phyloP scores from a whole-genome alignment of 2,888 invertebrate species.

The Suillia variegata region DNA sequence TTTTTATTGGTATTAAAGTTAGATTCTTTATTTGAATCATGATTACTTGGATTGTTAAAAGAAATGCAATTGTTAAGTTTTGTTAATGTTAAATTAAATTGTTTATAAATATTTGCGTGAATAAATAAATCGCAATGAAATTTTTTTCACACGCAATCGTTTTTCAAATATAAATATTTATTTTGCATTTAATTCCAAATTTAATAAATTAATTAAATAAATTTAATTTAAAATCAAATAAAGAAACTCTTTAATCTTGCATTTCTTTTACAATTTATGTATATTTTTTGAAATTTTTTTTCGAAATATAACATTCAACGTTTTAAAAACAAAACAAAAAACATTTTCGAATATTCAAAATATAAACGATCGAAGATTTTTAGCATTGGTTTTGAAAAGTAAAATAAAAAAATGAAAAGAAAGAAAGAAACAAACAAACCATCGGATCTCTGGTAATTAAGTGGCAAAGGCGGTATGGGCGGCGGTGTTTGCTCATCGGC shows the following conservation, averaged over 20 bases:
- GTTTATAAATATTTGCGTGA: no score
- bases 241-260: no score
- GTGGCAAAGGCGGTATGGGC: conserved; percentile 70
- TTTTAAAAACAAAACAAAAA: not conserved
- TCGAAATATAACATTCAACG: not conserved
- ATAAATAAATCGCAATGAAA: no score
- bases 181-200: no score
- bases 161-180: no score
- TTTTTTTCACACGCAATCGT: no score
- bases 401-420: conserved; percentile 14
- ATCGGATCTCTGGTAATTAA: conserved; percentile 65
- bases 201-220: no score
- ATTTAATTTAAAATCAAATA: no score
- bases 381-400: conserved; percentile 13
- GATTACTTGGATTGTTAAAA: not conserved
- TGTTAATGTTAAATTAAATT: conserved; percentile 12
- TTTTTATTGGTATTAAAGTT: not conserved
- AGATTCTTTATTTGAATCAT: not conserved
- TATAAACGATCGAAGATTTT: no score
- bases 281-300: no score
- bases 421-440: conserved; percentile 50
- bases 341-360: conserved; percentile 2
- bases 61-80: conserved; percentile 3
- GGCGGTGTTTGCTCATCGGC: conserved; percentile 67
- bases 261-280: no score